Evolutionary conservation across 2,113 vertebrate species (phyloP).

Genomic region (Speoplatyrhinus poulsoni): DNA sequence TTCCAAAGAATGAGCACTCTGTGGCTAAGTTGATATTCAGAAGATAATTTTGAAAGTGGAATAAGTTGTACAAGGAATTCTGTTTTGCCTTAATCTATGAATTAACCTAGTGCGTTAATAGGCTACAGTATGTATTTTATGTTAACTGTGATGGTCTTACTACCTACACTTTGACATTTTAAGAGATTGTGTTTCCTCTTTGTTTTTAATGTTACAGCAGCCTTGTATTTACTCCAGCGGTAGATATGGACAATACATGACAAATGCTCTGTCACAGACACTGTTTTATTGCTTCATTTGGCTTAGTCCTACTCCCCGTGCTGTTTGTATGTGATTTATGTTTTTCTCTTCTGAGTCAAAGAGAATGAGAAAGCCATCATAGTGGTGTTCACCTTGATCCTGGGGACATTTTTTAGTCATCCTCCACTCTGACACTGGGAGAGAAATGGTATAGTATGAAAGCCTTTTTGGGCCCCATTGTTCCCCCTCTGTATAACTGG

Average conservation of each 20-base stretch:
- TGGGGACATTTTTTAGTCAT: conserved; percentile 45
- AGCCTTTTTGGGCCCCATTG: conserved; percentile 1
- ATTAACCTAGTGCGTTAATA: conserved; percentile 1
- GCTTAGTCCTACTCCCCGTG: conserved; percentile 52
- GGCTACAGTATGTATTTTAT: not conserved
- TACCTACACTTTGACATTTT: conserved; percentile 3
- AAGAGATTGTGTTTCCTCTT: conserved; percentile 4
- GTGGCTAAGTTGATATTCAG: not conserved
- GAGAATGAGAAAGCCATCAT: conserved; percentile 33
- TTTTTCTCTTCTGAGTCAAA: conserved; percentile 39
- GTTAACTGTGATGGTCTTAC: not conserved
- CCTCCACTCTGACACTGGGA: conserved; percentile 26
- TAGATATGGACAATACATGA: conserved; percentile 58
- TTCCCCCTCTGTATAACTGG: conserved; percentile 9
- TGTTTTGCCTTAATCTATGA: conserved; percentile 3
- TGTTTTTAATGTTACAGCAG: conserved; percentile 34
- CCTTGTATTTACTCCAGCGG: conserved; percentile 44
- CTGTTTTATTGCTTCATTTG: conserved; percentile 69
- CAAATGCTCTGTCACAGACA: conserved; percentile 61
- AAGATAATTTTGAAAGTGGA: conserved; percentile 1
- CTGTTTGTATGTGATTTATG: conserved; percentile 64
- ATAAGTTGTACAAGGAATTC: not conserved
- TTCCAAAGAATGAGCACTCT: not conserved
- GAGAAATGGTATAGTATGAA: conserved; percentile 24
- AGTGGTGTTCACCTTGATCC: conserved; percentile 61